Evolutionary conservation across 2,888 invertebrate genomes (phyloP), one percentile per base, ranked within the genome.

Genomic region (Euspilapteryx auroguttella): DNA sequence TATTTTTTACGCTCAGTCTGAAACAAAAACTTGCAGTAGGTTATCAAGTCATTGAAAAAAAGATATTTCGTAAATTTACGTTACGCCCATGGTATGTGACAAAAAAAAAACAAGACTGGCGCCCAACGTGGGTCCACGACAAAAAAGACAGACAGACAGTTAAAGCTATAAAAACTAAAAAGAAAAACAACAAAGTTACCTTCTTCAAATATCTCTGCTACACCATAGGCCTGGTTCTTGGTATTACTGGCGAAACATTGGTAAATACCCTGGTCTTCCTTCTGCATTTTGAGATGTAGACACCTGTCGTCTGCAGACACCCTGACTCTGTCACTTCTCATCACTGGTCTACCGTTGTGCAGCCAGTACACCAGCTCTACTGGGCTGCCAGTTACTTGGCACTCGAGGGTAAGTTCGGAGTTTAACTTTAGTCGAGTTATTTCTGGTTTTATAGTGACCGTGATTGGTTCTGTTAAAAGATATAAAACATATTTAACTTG

Each of bases 251-350:
- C 89, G 42, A 94, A 85, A 55, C 94, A 95, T 49, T 95, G 94
- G 63, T 92, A 95, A 82, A 94, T 87, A 23, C 94, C 95, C 32
- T 87, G 83, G 58, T 94, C 94, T 32, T 87, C 86, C 41, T 86
- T 85, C 39, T 85, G 85, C 27, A 93, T 68, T 42, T 78, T 81
- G 44, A 86, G 80, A 50, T 80, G 78, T 59, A 82, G 51, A 42
- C 73, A 66, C 54, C 54, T 55, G 24, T 65, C 59, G 36, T 73
- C 71, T 31, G 58, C 57, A 25, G 78, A 64, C 45, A 82, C 57
- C 57, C 79, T 77, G 30, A 80, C 59, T 37, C 83, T 78, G 40
- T 79, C 80, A 42, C 78, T 80, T 29, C 78, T 59, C 32, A 79
- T 71, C 32, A 88, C 61, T 34, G 80, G 76, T 43, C 77, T 78